phyloP scores from a whole-genome alignment of 2,888 invertebrate genomes.

The Drymonia ruficornis region DNA sequence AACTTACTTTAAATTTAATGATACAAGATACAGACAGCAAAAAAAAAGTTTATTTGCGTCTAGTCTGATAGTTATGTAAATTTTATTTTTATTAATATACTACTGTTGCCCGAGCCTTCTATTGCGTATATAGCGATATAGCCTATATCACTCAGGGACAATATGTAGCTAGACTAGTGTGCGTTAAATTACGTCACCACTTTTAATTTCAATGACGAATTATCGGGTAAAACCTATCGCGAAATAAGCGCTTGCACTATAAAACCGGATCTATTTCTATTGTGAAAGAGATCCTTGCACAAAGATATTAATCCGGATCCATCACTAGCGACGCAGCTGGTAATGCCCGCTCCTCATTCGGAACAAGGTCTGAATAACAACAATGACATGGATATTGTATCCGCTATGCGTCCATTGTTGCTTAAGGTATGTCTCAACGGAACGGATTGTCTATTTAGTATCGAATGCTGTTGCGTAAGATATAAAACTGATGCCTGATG shows the following conservation, averaged over 20 bases:
- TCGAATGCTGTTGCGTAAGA: too few species aligned
- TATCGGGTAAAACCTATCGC: background rate
- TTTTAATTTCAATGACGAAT: background rate
- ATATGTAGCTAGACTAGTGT: too few species aligned
- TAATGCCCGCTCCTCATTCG: constrained; percentile 9
- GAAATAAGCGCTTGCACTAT: background rate
- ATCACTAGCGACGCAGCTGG: constrained; percentile 6
- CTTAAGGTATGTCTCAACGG: constrained; percentile 1
- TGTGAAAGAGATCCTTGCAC: background rate
- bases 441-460: background rate
- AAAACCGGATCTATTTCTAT: background rate
- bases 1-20: too few species aligned
- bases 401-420: constrained; percentile 6
- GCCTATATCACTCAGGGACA: too few species aligned
- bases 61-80: too few species aligned
- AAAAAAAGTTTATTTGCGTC: too few species aligned
- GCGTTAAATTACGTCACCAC: too few species aligned
- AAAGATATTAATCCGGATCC: constrained; percentile 2
- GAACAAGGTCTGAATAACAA: constrained; percentile 13
- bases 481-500: too few species aligned
- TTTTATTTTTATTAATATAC: too few species aligned
- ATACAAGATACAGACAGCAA: too few species aligned
- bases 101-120: too few species aligned
- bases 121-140: too few species aligned
- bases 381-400: background rate